These are phyloP conservation scores for Grammomys dolichurus DNA, from an alignment of 2,113 vertebrate species.

Conservation along the genomic window DNA sequence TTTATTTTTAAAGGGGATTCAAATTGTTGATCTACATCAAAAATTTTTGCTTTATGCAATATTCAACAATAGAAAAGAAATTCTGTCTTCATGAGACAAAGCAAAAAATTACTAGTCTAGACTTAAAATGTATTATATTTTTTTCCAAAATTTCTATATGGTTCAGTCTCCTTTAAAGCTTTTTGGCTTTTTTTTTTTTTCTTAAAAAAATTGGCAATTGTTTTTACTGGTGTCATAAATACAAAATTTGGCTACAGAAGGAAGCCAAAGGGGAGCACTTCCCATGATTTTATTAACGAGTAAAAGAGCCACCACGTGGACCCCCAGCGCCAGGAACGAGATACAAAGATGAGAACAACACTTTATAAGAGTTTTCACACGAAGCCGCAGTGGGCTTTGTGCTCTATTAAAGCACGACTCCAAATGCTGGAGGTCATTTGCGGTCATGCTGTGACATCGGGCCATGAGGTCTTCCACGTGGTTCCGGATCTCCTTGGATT, in stretches of 20 bases:
- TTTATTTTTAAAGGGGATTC: neutral
- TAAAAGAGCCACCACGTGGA: neutral
- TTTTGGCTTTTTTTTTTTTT: neutral
- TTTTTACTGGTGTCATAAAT: neutral
- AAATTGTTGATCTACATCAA: neutral
- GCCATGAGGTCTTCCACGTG: neutral
- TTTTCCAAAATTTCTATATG: neutral
- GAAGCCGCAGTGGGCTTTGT: neutral
- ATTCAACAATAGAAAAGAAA: neutral
- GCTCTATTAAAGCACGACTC: neutral
- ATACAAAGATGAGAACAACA: neutral
- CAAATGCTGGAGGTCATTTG: fast-evolving
- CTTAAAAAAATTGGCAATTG: neutral
- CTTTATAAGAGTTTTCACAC: neutral
- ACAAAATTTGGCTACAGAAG: neutral
- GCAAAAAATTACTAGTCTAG: neutral
- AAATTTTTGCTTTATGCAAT: neutral
- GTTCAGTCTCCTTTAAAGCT: neutral
- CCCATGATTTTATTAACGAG: neutral
- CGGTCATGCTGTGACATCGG: fast-evolving
- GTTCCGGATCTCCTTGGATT: neutral
- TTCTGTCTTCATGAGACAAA: neutral
- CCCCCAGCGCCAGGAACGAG: neutral
- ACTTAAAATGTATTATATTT: neutral
- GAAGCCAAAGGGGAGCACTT: neutral